phyloP scores from a whole-genome alignment of 2,113 vertebrate species.

The Xiphophorus couchianus region DNA sequence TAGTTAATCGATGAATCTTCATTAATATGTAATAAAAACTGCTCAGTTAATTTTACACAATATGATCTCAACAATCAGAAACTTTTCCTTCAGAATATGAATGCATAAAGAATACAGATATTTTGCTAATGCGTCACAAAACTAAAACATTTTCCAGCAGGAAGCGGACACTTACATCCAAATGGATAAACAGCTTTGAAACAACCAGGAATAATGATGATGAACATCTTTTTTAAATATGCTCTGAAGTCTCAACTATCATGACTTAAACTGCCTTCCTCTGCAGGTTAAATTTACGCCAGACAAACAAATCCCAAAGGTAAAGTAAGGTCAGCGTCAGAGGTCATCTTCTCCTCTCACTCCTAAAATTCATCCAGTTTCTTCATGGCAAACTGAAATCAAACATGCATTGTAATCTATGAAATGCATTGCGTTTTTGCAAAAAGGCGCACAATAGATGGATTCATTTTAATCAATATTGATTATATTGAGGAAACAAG shows the following conservation, averaged over 20 bases:
- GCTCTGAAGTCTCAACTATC: neutral
- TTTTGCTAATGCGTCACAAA: neutral
- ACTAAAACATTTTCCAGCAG: neutral
- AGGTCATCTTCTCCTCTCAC: slow-evolving; percentile 52
- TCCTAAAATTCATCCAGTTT: slow-evolving; percentile 21
- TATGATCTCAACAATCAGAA: no score
- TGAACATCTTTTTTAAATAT: slow-evolving; percentile 1
- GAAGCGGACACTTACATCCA: neutral
- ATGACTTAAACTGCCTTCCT: slow-evolving; percentile 5
- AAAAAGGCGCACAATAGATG: neutral
- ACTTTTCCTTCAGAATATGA: no score
- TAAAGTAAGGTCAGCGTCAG: slow-evolving; percentile 50
- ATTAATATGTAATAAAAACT: no score
- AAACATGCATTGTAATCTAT: neutral
- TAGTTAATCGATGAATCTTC: no score
- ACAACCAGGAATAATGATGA: neutral
- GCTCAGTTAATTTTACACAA: no score
- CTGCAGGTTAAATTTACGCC: slow-evolving; percentile 48
- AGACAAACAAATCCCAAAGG: slow-evolving; percentile 54
- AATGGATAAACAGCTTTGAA: slow-evolving; percentile 7
- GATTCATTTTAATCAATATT: neutral
- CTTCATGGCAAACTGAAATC: slow-evolving; percentile 12
- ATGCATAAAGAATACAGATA: no score
- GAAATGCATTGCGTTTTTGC: slow-evolving; percentile 7
- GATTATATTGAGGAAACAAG: slow-evolving; percentile 12